These are phyloP conservation scores for Aphis gossypii DNA, from an alignment of 1,140 invertebrate species.

Conservation along the genomic window DNA sequence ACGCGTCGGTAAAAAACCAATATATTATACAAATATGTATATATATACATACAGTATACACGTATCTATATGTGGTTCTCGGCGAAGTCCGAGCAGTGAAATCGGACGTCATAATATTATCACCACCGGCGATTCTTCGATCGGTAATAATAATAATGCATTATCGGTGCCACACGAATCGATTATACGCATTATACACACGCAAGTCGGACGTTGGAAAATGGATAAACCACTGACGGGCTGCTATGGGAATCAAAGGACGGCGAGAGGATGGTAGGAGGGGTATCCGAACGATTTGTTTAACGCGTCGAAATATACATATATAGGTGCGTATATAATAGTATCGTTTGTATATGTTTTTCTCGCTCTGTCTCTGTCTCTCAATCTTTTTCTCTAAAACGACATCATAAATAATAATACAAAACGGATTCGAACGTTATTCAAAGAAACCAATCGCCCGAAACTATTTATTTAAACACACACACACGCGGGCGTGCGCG, in stretches of 20 bases:
- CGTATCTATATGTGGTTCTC: not conserved
- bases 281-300: not conserved
- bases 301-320: not conserved
- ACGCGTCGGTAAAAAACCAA: slow-evolving; percentile 31
- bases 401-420: slow-evolving; percentile 53
- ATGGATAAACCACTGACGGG: slow-evolving; percentile 1
- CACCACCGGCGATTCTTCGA: slow-evolving; percentile 42
- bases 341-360: not conserved
- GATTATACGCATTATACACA: not conserved
- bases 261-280: not conserved
- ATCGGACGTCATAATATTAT: slow-evolving; percentile 30
- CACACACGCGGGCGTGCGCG: too few relatives aligned
- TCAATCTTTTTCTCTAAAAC: not conserved
- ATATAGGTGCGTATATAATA: not conserved
- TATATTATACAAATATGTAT: not conserved
- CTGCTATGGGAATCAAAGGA: not conserved
- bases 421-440: slow-evolving; percentile 41
- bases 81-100: not conserved
- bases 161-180: not conserved
- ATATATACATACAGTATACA: too few relatives aligned
- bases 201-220: slow-evolving; percentile 23
- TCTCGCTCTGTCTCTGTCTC: slow-evolving; percentile 15
- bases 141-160: slow-evolving; percentile 8
- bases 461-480: slow-evolving; percentile 53
- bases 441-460: slow-evolving; percentile 51